phyloP scores from a whole-genome alignment of 2,113 vertebrate genomes.

The Prunella himalayana region DNA sequence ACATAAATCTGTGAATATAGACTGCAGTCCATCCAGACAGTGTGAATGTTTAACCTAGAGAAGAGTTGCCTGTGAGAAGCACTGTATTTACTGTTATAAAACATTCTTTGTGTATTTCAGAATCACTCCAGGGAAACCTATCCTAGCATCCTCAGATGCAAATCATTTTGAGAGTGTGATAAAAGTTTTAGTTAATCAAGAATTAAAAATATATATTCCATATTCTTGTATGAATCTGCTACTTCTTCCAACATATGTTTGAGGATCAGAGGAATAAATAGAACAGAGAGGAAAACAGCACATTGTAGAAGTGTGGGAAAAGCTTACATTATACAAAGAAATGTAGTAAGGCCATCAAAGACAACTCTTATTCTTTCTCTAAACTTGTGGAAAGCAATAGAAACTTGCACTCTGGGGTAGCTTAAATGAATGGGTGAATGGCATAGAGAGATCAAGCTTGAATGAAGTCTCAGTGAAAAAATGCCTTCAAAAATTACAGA shows the following conservation, averaged over 20 bases:
- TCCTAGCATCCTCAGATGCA: neutral
- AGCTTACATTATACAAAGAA: neutral
- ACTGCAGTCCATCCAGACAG: constrained; percentile 16
- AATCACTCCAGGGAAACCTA: neutral
- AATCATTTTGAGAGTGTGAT: neutral
- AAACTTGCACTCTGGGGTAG: neutral
- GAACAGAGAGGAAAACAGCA: neutral
- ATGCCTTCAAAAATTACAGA: neutral
- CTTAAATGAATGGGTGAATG: neutral
- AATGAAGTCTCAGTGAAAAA: neutral
- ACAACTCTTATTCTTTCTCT: neutral
- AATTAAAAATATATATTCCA: neutral
- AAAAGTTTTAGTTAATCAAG: neutral
- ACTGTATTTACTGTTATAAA: constrained; percentile 14
- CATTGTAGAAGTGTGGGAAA: neutral
- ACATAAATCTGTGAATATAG: constrained; percentile 30
- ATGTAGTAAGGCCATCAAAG: neutral
- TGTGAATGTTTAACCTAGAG: constrained; percentile 39
- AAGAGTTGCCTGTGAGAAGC: constrained; percentile 22
- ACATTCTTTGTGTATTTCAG: neutral
- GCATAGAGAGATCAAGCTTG: neutral
- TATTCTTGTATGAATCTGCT: neutral
- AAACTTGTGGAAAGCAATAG: neutral
- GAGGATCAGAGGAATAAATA: neutral
- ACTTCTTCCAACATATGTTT: neutral